These are phyloP conservation scores for Mus pahari DNA, from an alignment of 2,113 vertebrate genomes.

Conservation along the genomic window DNA sequence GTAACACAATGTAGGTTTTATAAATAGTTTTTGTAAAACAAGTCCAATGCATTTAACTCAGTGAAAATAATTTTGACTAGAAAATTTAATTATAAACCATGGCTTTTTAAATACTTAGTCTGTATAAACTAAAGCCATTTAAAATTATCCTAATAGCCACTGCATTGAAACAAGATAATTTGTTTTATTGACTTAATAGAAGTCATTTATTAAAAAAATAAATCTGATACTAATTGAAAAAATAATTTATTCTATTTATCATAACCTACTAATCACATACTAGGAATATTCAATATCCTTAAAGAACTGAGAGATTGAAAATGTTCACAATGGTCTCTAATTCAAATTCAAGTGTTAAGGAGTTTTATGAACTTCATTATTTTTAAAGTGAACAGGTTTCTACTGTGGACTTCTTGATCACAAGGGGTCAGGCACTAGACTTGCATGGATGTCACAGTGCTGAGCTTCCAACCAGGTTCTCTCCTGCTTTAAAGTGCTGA, in stretches of 20 bases:
- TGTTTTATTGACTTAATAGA: conserved; percentile 49
- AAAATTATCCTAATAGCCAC: not conserved
- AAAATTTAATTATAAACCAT: not conserved
- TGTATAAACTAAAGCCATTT: not conserved
- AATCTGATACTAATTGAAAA: not conserved
- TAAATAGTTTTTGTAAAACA: not conserved
- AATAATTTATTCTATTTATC: not conserved
- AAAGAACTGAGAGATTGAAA: not conserved
- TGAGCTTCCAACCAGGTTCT: conserved; percentile 63
- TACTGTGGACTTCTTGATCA: conserved; percentile 79
- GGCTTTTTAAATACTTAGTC: not conserved
- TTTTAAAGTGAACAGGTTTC: conserved; percentile 48
- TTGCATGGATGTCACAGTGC: conserved; percentile 31
- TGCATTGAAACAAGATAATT: not conserved
- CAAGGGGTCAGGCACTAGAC: conserved; percentile 74
- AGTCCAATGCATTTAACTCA: not conserved
- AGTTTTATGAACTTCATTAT: conserved; percentile 69
- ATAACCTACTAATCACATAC: not conserved
- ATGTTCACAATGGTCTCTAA: conserved; percentile 45
- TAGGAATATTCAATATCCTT: conserved; percentile 7
- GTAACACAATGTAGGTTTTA: conserved; percentile 30
- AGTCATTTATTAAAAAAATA: conserved; percentile 19
- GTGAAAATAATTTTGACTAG: not conserved
- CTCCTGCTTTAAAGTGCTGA: conserved; percentile 70
- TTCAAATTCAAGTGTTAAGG: conserved; percentile 4